Conservation (phyloP, 1,140 invertebrate species). For the Zaprionus tsacasi region DNA sequence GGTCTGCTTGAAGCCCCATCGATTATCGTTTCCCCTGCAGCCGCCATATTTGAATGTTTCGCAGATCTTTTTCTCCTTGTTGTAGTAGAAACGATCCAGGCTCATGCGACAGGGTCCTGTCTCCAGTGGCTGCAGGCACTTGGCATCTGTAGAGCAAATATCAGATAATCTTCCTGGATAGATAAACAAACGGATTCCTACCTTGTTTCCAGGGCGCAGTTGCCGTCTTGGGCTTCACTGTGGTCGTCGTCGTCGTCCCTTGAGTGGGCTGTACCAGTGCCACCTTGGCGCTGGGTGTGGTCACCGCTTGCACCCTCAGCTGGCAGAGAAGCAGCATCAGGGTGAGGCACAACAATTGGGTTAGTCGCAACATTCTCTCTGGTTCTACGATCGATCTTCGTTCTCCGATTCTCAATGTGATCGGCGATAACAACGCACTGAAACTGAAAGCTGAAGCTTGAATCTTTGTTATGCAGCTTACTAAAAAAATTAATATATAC, state of each 20-base stretch:
- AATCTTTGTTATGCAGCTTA: conserved; percentile 16
- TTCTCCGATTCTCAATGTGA: conserved; percentile 44
- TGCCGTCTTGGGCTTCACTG: conserved; percentile 15
- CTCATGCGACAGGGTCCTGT: conserved; percentile 76
- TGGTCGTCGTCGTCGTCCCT: conserved; percentile 17
- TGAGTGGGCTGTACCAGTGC: conserved; percentile 23
- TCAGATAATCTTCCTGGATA: not conserved
- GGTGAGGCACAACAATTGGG: conserved; percentile 49
- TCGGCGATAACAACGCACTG: conserved; percentile 55
- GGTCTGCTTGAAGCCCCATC: conserved; percentile 88
- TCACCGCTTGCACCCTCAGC: conserved; percentile 40
- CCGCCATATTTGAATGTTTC: conserved; percentile 91
- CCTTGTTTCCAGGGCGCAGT: conserved; percentile 18
- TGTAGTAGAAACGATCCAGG: conserved; percentile 75
- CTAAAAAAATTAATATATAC: conserved; percentile 23
- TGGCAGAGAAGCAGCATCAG: conserved; percentile 4
- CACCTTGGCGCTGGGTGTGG: conserved; percentile 46
- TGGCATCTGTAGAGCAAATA: conserved; percentile 51
- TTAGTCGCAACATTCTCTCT: conserved; percentile 20
- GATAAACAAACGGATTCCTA: not conserved
- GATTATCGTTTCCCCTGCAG: conserved; percentile 92
- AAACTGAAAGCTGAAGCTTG: conserved; percentile 57
- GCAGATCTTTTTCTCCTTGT: conserved; percentile 67
- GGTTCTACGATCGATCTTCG: conserved; percentile 11
- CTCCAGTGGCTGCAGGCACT: conserved; percentile 72